Conservation (phyloP, 2,113 vertebrate species). For the Fregetta grallaria region DNA sequence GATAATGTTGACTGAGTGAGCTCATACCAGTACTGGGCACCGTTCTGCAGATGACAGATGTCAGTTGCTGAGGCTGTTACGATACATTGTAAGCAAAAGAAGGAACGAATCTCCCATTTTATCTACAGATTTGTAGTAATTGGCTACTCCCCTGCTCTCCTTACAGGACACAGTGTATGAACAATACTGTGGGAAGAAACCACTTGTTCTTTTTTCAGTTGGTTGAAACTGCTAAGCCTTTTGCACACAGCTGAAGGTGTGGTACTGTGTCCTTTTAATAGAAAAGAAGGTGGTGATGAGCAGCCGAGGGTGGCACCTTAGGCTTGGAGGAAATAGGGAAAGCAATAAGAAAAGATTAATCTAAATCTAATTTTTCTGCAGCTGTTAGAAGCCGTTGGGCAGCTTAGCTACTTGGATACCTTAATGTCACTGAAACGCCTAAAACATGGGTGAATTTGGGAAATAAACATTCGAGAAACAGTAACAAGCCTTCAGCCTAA, state of each 20-base stretch:
- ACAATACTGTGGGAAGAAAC: neutral
- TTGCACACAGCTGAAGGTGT: neutral
- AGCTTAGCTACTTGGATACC: neutral
- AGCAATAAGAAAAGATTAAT: constrained; percentile 11
- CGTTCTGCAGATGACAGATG: neutral
- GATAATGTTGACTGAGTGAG: neutral
- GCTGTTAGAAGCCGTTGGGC: constrained; percentile 11
- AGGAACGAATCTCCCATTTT: neutral
- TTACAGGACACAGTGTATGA: neutral
- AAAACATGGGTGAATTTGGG: neutral
- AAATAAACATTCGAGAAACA: neutral
- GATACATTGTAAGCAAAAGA: neutral
- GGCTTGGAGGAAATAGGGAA: neutral
- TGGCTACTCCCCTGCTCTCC: neutral
- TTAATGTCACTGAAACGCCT: neutral
- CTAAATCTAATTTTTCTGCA: constrained; percentile 17
- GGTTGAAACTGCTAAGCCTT: neutral
- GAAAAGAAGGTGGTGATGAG: neutral
- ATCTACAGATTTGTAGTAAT: neutral
- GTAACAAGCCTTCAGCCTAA: neutral
- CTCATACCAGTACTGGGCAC: neutral
- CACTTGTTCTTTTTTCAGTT: neutral
- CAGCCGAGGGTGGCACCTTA: neutral
- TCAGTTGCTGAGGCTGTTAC: neutral
- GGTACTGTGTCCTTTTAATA: neutral